A percentile compares a stretch with the other conserved stretches of the same genome.
These are phyloP conservation scores for Drosophila eohydei DNA, from an alignment of 2,888 invertebrate genomes.

Conservation along the genomic window DNA sequence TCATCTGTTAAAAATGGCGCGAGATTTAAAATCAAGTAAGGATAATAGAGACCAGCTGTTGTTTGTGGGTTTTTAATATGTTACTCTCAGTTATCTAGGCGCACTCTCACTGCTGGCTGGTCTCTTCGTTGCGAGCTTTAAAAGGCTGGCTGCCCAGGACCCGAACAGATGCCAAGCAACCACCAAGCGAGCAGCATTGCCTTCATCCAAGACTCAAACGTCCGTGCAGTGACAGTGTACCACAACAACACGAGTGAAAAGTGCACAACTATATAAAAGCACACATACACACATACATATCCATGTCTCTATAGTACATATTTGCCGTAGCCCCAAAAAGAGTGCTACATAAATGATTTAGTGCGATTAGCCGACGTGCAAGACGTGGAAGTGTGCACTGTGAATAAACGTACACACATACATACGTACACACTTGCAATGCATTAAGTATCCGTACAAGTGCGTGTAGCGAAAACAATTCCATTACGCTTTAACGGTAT, in stretches of 20 bases:
- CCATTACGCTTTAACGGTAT: constrained; percentile 37
- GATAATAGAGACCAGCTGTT: constrained; percentile 17
- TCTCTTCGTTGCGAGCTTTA: constrained; percentile 12
- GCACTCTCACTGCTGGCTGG: constrained; percentile 38
- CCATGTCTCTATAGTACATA: constrained; percentile 13
- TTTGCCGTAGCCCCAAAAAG: constrained; percentile 49
- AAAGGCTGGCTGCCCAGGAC: constrained; percentile 38
- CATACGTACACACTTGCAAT: constrained; percentile 11
- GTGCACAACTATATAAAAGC: constrained; percentile 50
- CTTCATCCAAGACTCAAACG: constrained; percentile 23
- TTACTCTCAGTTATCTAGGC: constrained; percentile 32
- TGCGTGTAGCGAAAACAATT: constrained; percentile 46
- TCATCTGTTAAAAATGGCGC: background rate
- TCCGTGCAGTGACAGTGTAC: constrained; percentile 46
- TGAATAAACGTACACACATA: constrained; percentile 34
- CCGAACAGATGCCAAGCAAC: constrained; percentile 67
- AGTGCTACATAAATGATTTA: constrained; percentile 65
- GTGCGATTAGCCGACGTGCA: constrained; percentile 53
- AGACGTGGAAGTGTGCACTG: constrained; percentile 58
- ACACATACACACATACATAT: constrained; percentile 11
- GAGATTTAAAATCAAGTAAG: constrained; percentile 1
- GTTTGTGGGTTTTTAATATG: constrained; percentile 10
- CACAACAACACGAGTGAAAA: constrained; percentile 48
- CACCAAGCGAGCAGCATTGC: constrained; percentile 64
- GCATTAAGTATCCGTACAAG: constrained; percentile 51